Evolutionary conservation across 2,113 vertebrate species (phyloP).

Genomic region (Eleginops maclovinus): DNA sequence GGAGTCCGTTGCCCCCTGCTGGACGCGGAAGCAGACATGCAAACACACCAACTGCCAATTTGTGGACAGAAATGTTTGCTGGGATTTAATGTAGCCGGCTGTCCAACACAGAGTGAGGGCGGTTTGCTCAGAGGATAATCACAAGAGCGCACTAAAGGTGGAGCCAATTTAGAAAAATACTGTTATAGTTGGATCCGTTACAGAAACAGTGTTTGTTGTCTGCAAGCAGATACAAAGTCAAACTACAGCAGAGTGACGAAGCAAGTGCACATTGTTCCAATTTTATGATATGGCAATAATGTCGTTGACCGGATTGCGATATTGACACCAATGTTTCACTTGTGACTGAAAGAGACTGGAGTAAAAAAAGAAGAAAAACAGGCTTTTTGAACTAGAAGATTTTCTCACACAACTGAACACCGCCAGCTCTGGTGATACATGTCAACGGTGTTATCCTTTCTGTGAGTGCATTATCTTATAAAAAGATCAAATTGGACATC

Average conservation of each 20-base stretch:
- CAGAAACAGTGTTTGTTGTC: background rate
- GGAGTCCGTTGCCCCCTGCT: constrained; percentile 73
- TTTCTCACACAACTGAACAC: too few species aligned
- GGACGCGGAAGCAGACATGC: constrained; percentile 49
- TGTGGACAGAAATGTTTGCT: constrained; percentile 34
- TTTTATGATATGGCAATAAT: background rate
- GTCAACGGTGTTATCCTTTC: too few species aligned
- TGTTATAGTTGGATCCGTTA: background rate
- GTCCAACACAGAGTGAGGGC: background rate
- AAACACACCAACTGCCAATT: constrained; percentile 17
- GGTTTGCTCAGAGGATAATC: constrained; percentile 45
- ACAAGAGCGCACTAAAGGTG: background rate
- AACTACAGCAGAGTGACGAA: background rate
- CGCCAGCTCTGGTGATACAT: too few species aligned
- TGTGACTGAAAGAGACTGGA: background rate
- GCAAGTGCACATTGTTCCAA: background rate
- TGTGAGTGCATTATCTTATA: too few species aligned
- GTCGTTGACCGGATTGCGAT: background rate
- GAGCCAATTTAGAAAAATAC: constrained; percentile 5
- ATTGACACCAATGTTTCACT: background rate
- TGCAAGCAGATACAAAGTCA: background rate
- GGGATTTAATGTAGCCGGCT: constrained; percentile 24
- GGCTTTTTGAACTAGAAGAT: too few species aligned
- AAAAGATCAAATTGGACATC: too few species aligned
- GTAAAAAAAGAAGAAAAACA: too few species aligned